These are phyloP conservation scores for Pao palembangensis DNA, from an alignment of 2,113 vertebrate genomes.

Conservation along the genomic window DNA sequence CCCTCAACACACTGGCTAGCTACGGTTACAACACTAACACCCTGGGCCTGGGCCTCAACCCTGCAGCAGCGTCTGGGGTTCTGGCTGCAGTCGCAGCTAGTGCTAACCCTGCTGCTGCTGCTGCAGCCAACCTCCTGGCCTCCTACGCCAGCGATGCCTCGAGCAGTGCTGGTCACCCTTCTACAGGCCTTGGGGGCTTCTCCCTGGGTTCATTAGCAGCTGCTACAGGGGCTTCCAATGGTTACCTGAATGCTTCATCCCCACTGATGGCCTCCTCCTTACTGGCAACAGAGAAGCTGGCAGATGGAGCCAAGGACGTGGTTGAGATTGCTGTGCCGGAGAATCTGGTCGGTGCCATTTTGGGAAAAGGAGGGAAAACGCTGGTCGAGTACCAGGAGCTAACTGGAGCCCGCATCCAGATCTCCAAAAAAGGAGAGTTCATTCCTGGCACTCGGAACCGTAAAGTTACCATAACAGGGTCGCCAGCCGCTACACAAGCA, in stretches of 20 bases:
- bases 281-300: conserved; percentile 87
- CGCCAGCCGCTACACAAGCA: conserved; percentile 90
- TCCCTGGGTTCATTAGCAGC: conserved; percentile 84
- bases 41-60: conserved; percentile 88
- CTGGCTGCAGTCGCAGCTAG: conserved; percentile 87
- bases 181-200: conserved; percentile 79
- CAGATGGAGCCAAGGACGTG: conserved; percentile 89
- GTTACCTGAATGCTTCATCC: conserved; percentile 85
- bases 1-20: conserved; percentile 91
- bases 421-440: conserved; percentile 96
- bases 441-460: conserved; percentile 95
- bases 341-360: conserved; percentile 92
- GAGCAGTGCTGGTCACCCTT: conserved; percentile 75
- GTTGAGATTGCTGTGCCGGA: conserved; percentile 94
- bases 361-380: conserved; percentile 94
- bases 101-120: conserved; percentile 86
- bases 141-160: conserved; percentile 87
- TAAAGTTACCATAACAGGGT: conserved; percentile 94
- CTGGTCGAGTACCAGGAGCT: conserved; percentile 96
- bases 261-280: conserved; percentile 86
- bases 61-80: conserved; percentile 86
- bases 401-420: conserved; percentile 93
- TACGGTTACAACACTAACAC: conserved; percentile 95
- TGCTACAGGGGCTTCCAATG: conserved; percentile 85
- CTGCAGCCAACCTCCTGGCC: conserved; percentile 87